These are phyloP conservation scores for Hipparchia sbordonii DNA, from an alignment of 2,888 invertebrate genomes.

Conservation along the genomic window DNA sequence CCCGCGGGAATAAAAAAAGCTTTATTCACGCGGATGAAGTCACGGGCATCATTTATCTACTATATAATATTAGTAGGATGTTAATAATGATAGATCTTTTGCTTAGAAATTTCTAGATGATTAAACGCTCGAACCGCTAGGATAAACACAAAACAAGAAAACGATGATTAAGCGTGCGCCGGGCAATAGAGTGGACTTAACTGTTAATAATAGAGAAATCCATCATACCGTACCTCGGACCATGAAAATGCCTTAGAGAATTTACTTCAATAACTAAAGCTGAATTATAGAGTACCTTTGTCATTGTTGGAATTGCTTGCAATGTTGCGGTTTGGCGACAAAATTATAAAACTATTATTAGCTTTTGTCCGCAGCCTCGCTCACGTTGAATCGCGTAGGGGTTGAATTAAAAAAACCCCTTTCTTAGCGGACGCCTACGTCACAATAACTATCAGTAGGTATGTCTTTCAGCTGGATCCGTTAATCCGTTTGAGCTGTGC, in stretches of 20 bases:
- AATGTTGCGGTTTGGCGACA: background rate
- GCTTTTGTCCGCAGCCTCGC: too few relatives aligned
- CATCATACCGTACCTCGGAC: slow-evolving; percentile 16
- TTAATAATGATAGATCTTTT: background rate
- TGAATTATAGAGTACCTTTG: slow-evolving; percentile 3
- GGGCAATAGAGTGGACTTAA: slow-evolving; percentile 21
- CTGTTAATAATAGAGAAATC: slow-evolving; percentile 25
- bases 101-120: slow-evolving; percentile 22
- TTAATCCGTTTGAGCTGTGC: too few relatives aligned
- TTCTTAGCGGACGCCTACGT: too few relatives aligned
- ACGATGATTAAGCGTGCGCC: slow-evolving; percentile 23
- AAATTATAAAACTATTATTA: background rate
- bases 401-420: too few relatives aligned
- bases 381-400: too few relatives aligned
- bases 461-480: too few relatives aligned
- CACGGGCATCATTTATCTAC: background rate
- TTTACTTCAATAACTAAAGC: background rate
- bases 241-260: slow-evolving; percentile 9
- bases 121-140: slow-evolving; percentile 20
- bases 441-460: too few relatives aligned
- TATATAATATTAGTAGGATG: background rate
- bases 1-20: too few relatives aligned
- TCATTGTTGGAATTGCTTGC: background rate
- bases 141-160: slow-evolving; percentile 29
- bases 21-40: too few relatives aligned